A percentile compares a stretch with the other conserved stretches of the same genome.
Evolutionary conservation across 1,140 invertebrate species (phyloP).

Genomic region (Penaeus vannamei): DNA sequence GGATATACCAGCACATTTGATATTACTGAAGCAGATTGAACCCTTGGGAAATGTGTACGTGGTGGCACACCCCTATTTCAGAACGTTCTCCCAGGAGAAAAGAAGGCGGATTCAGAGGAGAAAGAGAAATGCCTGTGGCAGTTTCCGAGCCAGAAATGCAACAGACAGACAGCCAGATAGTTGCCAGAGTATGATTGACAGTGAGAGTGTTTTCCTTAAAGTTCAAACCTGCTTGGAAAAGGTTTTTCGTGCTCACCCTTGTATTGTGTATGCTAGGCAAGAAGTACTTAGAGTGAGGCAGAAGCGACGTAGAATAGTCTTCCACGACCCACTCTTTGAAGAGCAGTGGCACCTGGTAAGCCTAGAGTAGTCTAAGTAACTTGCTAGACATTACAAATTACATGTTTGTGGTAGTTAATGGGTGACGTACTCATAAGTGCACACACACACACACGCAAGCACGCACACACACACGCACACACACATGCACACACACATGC

Average conservation of each 20-base stretch:
- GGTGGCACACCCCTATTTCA: conserved; percentile 59
- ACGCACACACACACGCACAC: no score
- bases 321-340: conserved; percentile 62
- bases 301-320: conserved; percentile 58
- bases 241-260: conserved; percentile 45
- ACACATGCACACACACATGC: no score
- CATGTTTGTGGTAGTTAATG: neutral
- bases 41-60: conserved; percentile 55
- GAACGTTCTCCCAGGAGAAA: conserved; percentile 32
- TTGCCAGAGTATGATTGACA: neutral
- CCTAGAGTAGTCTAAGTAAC: neutral
- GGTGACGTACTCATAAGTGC: neutral
- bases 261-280: conserved; percentile 52
- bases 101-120: conserved; percentile 7
- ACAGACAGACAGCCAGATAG: neutral
- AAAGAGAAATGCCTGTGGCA: conserved; percentile 21
- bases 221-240: conserved; percentile 42
- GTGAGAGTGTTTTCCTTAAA: conserved; percentile 25
- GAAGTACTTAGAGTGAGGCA: conserved; percentile 54
- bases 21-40: conserved; percentile 51
- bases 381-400: neutral
- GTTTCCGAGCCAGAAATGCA: conserved; percentile 3
- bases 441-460: no score
- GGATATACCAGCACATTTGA: conserved; percentile 36
- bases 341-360: conserved; percentile 67